These are phyloP conservation scores for Melipona bicolor DNA, from an alignment of 2,888 invertebrate species.

Conservation along the genomic window DNA sequence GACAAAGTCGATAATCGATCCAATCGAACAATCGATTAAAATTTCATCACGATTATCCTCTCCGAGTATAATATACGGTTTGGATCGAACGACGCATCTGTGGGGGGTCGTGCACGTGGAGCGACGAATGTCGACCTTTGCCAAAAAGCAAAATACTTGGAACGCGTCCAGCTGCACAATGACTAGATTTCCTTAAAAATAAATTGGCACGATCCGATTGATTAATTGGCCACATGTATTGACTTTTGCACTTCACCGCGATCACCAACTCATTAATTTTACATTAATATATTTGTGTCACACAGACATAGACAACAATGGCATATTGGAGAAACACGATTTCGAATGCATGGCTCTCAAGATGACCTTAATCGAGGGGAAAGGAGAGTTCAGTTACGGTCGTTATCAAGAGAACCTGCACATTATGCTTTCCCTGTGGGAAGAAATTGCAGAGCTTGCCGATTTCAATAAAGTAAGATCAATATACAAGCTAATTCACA, in stretches of 20 bases:
- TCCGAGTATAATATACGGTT: background rate
- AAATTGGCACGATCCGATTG: conserved; percentile 56
- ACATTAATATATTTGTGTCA: background rate
- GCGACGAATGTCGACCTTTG: conserved; percentile 29
- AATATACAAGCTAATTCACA: too few species aligned
- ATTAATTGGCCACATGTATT: conserved; percentile 32
- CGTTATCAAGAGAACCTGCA: conserved; percentile 92
- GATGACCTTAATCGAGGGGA: conserved; percentile 92
- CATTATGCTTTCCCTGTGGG: conserved; percentile 93
- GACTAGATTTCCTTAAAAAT: conserved; percentile 34
- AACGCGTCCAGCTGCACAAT: conserved; percentile 38
- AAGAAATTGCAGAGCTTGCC: conserved; percentile 93
- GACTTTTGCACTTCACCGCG: background rate
- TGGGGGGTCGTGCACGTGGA: conserved; percentile 20
- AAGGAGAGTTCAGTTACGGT: conserved; percentile 90
- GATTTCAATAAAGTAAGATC: conserved; percentile 92
- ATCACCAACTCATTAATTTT: background rate
- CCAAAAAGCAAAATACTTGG: conserved; percentile 55
- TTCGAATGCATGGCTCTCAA: conserved; percentile 93
- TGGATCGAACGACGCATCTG: background rate
- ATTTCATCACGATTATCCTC: background rate
- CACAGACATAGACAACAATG: conserved; percentile 94
- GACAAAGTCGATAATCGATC: conserved; percentile 3
- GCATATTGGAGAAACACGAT: conserved; percentile 92
- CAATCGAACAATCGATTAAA: conserved; percentile 15